Conservation (phyloP, 2,888 invertebrate species). For the Epirrhoe alternata region DNA sequence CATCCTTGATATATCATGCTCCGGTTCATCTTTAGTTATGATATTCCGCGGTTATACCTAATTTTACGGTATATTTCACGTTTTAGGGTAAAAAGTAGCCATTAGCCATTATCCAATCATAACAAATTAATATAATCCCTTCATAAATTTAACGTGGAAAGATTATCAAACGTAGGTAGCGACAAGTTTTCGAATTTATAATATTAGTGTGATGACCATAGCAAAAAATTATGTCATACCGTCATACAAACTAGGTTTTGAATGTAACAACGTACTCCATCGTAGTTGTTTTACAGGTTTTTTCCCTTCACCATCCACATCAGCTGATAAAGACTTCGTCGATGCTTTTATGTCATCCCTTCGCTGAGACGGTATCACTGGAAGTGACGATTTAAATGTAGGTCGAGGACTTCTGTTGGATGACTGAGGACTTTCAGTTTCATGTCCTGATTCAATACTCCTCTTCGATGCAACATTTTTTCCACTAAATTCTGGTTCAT, state of each 20-base stretch:
- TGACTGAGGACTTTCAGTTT: slow-evolving; percentile 37
- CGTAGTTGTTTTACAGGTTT: slow-evolving; percentile 62
- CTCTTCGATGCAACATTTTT: slow-evolving; percentile 39
- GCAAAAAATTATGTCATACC: slow-evolving; percentile 18
- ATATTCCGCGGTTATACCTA: too few relatives aligned
- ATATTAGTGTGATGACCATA: neutral
- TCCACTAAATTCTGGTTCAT: slow-evolving; percentile 47
- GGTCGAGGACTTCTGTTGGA: slow-evolving; percentile 38
- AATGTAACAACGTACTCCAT: slow-evolving; percentile 67
- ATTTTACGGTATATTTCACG: too few relatives aligned
- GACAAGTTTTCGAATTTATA: neutral
- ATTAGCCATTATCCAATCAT: too few relatives aligned
- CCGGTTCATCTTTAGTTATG: neutral
- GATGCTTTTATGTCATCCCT: slow-evolving; percentile 52
- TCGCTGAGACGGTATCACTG: slow-evolving; percentile 49
- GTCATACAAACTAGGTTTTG: slow-evolving; percentile 55
- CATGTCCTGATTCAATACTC: slow-evolving; percentile 38
- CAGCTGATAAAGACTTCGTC: slow-evolving; percentile 58
- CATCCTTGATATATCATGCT: neutral
- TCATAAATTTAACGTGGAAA: too few relatives aligned
- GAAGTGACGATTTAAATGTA: slow-evolving; percentile 59
- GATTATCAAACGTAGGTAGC: too few relatives aligned
- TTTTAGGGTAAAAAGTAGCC: too few relatives aligned
- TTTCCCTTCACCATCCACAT: slow-evolving; percentile 46
- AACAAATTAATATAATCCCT: too few relatives aligned